Percentiles rank a stretch among this genome's conserved stretches.
Evolutionary conservation across 2,113 vertebrate species (phyloP).

Genomic region (Oncorhynchus nerka): DNA sequence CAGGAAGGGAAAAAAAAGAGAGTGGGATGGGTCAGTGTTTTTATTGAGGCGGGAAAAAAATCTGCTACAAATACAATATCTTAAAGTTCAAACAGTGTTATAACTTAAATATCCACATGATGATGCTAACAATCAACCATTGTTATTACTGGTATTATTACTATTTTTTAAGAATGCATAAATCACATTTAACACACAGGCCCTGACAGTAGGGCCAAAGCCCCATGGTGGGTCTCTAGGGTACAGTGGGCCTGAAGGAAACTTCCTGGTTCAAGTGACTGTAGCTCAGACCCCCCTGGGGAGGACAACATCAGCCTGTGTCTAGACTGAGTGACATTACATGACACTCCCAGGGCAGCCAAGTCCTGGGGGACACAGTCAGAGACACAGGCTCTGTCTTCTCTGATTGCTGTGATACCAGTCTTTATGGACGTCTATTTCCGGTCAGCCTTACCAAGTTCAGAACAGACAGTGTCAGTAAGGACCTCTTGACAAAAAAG

Average conservation of each 20-base stretch:
- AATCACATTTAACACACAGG: slow-evolving; percentile 29
- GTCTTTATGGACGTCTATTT: too few relatives aligned
- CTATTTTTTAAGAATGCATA: slow-evolving; percentile 36
- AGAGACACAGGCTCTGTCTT: not conserved
- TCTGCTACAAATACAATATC: slow-evolving; percentile 62
- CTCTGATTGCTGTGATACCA: not conserved
- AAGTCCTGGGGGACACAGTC: not conserved
- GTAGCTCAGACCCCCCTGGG: too few relatives aligned
- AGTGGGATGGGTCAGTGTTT: slow-evolving; percentile 43
- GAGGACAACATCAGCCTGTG: not conserved
- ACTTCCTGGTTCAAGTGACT: too few relatives aligned
- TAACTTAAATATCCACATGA: slow-evolving; percentile 44
- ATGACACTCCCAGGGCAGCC: not conserved
- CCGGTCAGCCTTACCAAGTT: not conserved
- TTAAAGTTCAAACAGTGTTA: slow-evolving; percentile 55
- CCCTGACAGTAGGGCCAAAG: not conserved
- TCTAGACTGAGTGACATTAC: not conserved
- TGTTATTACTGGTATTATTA: slow-evolving; percentile 25
- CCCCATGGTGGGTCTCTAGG: not conserved
- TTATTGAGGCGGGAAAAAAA: slow-evolving; percentile 41
- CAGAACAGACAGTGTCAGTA: not conserved
- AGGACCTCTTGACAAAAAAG: not conserved
- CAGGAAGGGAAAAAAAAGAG: not conserved
- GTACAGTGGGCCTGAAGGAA: not conserved
- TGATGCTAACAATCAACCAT: slow-evolving; percentile 17